These are phyloP conservation scores for Sarotherodon lohbergeri DNA, from an alignment of 2,113 vertebrate species.

Conservation along the genomic window DNA sequence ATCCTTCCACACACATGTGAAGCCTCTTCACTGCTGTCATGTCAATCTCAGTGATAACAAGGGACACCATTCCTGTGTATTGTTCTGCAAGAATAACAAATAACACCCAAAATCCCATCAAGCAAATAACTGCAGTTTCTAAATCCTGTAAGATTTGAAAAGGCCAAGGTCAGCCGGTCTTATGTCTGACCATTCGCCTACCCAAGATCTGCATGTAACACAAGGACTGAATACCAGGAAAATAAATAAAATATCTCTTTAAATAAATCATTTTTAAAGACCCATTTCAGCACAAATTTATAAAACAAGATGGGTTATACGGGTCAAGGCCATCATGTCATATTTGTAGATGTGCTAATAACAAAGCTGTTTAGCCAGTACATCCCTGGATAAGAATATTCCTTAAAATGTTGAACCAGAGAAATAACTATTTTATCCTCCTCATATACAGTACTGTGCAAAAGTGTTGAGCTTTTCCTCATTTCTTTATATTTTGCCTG, in stretches of 20 bases:
- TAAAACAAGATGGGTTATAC: not conserved
- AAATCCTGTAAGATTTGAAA: not conserved
- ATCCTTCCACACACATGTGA: not conserved
- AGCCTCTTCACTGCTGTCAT: not conserved
- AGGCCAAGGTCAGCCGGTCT: not conserved
- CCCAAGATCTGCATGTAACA: not conserved
- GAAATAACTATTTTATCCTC: not conserved
- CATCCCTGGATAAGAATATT: not conserved
- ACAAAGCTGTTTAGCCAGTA: not conserved
- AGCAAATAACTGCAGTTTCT: not conserved
- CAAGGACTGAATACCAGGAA: not conserved
- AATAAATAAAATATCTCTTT: not conserved
- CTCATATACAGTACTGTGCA: not conserved
- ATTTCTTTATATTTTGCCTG: not conserved
- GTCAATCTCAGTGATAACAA: not conserved
- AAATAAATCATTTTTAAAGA: not conserved
- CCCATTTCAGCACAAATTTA: not conserved
- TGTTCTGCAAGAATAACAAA: not conserved
- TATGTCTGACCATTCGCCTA: not conserved
- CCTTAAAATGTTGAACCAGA: not conserved
- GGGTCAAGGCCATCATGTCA: not conserved
- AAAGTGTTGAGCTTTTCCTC: not conserved
- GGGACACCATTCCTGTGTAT: not conserved
- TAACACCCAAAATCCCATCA: not conserved
- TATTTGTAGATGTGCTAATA: not conserved